A percentile compares a stretch with the other conserved stretches of the same genome.
phyloP scores from a whole-genome alignment of 2,113 vertebrate species.

The Gulo gulo region DNA sequence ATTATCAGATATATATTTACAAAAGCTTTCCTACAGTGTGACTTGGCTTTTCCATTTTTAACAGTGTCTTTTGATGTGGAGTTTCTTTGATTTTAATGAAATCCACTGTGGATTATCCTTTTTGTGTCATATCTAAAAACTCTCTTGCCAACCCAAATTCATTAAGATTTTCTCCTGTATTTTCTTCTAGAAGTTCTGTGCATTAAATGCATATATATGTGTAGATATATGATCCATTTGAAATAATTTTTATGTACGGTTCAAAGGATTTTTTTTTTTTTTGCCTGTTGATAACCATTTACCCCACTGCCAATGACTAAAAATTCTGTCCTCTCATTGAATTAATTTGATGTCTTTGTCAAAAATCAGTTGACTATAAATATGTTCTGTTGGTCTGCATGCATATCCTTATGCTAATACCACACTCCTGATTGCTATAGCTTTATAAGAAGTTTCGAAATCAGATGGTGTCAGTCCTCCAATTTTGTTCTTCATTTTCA shows the following conservation, averaged over 20 bases:
- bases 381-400: neutral
- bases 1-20: neutral
- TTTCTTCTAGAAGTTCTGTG: neutral
- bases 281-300: neutral
- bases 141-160: neutral
- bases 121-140: neutral
- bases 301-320: neutral
- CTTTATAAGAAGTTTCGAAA: neutral
- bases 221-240: neutral
- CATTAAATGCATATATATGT: neutral
- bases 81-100: neutral
- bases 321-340: neutral
- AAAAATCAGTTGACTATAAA: neutral
- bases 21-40: neutral
- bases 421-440: neutral
- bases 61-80: neutral
- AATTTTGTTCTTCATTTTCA: neutral
- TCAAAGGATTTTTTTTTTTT: neutral
- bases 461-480: neutral
- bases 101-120: neutral
- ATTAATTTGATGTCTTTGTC: neutral
- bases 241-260: neutral
- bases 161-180: neutral
- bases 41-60: neutral
- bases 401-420: neutral